Evolutionary conservation across 2,888 invertebrate species (phyloP), one percentile per base, ranked within the genome.

Genomic region (Heteromurus nitidus): DNA sequence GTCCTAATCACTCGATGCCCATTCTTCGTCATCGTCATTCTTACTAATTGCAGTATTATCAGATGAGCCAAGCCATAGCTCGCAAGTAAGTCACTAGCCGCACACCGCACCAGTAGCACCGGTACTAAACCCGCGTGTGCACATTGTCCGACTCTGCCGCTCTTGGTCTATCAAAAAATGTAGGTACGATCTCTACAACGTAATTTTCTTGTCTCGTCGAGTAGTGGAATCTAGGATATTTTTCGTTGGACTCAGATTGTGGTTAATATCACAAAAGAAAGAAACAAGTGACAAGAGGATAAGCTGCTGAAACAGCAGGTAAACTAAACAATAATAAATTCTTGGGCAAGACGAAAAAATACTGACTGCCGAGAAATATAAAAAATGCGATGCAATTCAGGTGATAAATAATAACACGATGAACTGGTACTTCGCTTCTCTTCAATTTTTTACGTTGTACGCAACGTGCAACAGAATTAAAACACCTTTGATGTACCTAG

Each of bases 291-390:
- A 44, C 64, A 26, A 58, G 26, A 26, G 42, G 28, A 64, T 67
- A 28, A 62, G 26, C 69, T 69, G 60, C 36, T 68, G 24, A 24
- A 60, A 62, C 36, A 44, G 77, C 64, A 69, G 62, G 36, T 50
- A 77, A 69, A 77, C 77, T 69, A 77, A 36, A 77, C 77, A 69
- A 75, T 67, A 42, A 75, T 65, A 65, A 74, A 64, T 74, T 53
- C 74, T 64, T 74, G n/a, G n/a, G n/a, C n/a, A n/a, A n/a, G n/a
- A n/a, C n/a, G n/a, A n/a, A n/a, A n/a, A n/a, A n/a, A n/a, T n/a
- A n/a, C n/a, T n/a, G n/a, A n/a, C n/a, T 64, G 74, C 50, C 74
- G 62, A 65, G 44, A 44, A 44, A 53, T 7, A 7, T n/a, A 31
- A 18, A 24, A 47, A 13, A 26, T 18, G 53, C 64, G 64, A 68